Evolutionary conservation across 2,888 invertebrate genomes (phyloP).

Genomic region (Cristatella mucedo): DNA sequence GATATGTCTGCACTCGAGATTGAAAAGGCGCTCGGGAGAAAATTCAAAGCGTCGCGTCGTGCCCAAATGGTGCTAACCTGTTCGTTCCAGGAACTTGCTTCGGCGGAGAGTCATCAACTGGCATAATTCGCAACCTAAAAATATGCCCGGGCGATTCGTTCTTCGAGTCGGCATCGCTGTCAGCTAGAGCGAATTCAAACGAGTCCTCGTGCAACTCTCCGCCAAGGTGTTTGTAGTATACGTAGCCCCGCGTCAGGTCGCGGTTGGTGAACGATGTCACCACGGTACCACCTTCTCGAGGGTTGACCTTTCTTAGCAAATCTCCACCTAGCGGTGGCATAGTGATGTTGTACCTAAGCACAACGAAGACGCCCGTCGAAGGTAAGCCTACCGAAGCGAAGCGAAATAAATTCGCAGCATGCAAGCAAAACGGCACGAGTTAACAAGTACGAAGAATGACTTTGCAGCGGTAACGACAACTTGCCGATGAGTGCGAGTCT

Average conservation of each 20-base stretch:
- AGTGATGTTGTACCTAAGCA: conserved; percentile 25
- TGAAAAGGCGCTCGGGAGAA: too few species aligned
- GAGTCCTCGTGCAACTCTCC: conserved; percentile 20
- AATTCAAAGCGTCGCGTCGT: too few species aligned
- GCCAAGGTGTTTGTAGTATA: conserved; percentile 34
- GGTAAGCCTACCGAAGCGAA: too few species aligned
- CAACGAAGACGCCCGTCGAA: too few species aligned
- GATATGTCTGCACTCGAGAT: too few species aligned
- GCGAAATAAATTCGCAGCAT: too few species aligned
- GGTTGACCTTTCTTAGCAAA: conserved; percentile 22
- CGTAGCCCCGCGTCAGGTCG: conserved; percentile 29
- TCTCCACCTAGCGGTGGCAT: conserved; percentile 28
- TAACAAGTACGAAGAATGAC: too few species aligned
- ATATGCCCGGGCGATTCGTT: conserved; percentile 29
- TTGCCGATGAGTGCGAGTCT: too few species aligned
- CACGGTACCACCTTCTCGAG: conserved; percentile 23
- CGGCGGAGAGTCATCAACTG: conserved; percentile 33
- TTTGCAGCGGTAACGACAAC: too few species aligned
- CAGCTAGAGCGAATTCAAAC: conserved; percentile 28
- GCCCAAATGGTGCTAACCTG: too few species aligned
- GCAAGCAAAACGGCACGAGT: too few species aligned
- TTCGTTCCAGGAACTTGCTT: conserved; percentile 23
- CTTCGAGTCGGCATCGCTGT: conserved; percentile 30
- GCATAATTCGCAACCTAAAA: conserved; percentile 25
- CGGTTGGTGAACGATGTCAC: conserved; percentile 29